Percentiles rank a stretch among this genome's conserved stretches.
phyloP scores from a whole-genome alignment of 2,888 invertebrate species.

The Caenorhabditis macrosperma region DNA sequence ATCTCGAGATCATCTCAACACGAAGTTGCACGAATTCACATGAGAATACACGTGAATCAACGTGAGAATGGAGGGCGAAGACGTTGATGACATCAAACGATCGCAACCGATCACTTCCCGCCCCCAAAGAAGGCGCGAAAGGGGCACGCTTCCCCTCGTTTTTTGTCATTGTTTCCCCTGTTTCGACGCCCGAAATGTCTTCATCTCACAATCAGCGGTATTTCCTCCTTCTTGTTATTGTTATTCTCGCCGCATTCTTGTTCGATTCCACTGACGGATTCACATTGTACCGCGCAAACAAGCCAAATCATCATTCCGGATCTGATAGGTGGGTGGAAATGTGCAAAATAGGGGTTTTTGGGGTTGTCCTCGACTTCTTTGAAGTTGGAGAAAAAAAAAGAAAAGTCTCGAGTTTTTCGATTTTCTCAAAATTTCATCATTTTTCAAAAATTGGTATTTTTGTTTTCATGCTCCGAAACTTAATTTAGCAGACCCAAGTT shows the following conservation, averaged over 20 bases:
- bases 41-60: conserved; percentile 2
- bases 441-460: no score
- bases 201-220: no score
- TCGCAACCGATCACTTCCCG: not conserved
- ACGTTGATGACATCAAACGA: not conserved
- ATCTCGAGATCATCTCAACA: not conserved
- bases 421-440: no score
- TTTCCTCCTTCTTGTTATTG: conserved; percentile 8
- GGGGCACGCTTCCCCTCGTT: no score
- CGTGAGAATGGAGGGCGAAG: no score
- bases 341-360: not conserved
- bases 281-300: conserved; percentile 38
- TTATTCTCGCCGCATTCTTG: not conserved
- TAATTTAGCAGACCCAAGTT: no score
- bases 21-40: conserved; percentile 39
- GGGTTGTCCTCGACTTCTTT: not conserved
- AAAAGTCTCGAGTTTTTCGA: no score
- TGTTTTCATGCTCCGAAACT: no score
- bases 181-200: not conserved
- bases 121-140: no score
- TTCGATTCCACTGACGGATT: conserved; percentile 5
- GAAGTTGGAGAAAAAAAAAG: not conserved
- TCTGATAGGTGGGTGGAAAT: conserved; percentile 39
- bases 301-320: conserved; percentile 55
- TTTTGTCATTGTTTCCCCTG: not conserved